These are phyloP conservation scores for Danio kyathit DNA, from an alignment of 2,797 vertebrate genomes.

Conservation along the genomic window DNA sequence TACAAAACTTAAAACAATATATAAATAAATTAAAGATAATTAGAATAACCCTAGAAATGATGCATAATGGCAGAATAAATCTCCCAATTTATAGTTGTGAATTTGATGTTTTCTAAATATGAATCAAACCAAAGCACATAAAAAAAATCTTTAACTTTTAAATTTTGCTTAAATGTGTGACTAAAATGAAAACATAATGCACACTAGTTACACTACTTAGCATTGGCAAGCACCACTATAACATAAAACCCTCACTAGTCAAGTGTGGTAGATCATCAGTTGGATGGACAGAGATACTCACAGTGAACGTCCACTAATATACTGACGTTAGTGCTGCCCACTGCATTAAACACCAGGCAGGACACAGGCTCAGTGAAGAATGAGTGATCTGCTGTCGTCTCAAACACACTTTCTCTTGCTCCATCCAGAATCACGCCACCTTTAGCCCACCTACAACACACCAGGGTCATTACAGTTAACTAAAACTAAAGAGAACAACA, in stretches of 20 bases:
- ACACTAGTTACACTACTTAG: not conserved
- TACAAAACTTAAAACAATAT: not conserved
- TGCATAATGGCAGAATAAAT: not conserved
- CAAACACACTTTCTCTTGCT: constrained; percentile 86
- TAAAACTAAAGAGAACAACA: not conserved
- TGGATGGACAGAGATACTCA: constrained; percentile 72
- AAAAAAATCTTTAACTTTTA: not conserved
- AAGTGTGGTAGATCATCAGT: not conserved
- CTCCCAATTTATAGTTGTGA: not conserved
- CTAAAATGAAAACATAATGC: not conserved
- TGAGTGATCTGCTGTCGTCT: constrained; percentile 92
- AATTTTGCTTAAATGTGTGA: not conserved
- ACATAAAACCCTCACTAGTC: not conserved
- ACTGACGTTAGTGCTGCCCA: constrained; percentile 96
- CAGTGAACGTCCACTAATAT: constrained; percentile 95
- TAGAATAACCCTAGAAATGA: not conserved
- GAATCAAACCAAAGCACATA: not conserved
- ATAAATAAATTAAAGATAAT: not conserved
- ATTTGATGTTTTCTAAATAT: not conserved
- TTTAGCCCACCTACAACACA: constrained; percentile 90
- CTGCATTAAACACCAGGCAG: constrained; percentile 93
- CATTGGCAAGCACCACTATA: not conserved
- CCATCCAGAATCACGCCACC: constrained; percentile 92
- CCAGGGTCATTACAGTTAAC: not conserved
- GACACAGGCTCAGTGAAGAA: constrained; percentile 98